Evolutionary conservation across 2,888 invertebrate genomes (phyloP), one percentile per base, ranked within the genome.

Genomic region (Diploptera punctata): DNA sequence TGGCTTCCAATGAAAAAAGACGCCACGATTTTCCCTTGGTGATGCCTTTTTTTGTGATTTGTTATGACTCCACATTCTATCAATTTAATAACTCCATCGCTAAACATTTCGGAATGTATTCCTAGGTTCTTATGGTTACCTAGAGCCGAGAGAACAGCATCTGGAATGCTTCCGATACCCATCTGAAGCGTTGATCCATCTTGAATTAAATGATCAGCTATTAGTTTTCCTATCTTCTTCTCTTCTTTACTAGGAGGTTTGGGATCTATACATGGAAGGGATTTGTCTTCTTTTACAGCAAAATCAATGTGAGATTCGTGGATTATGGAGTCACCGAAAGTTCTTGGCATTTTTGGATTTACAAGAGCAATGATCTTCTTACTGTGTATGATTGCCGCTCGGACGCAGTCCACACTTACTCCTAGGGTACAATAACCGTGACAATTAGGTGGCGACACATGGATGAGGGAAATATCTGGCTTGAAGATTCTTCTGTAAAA

Each of bases 71-170:
- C 97, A 10, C 89, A 88, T 67, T 89, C 88, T 13, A 95, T 93
- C 62, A 98, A 87, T 78, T 96, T 94, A 18, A 98, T 91, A 61
- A 98, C 93, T 13, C 98, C 98, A 71, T 94, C 94, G 78, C 95
- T 93, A 85, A 98, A 97, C 98, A 98, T 98, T 85, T 98, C 98
- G 0, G 98, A 96, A 84, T 98, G 98, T 73, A 98, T 91, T 31
- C 98, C 98, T 33, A 98, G 87, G 82, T 98, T 94, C 80, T 95
- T 95, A 86, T 98, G 98, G 77, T 90, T 86, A 73, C 87, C 90
- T 70, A 98, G 84, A 0, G 90, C 89, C 0, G 90, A 86, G 0
- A 98, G 85, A 2, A 97, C 96, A 1, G 97, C 97, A 83, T 98
- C 97, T 0, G 98, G 98, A 78, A 98, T 97, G 79, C 90, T 94